Conservation (phyloP, 1,140 invertebrate genomes). For the Cherax destructor region DNA sequence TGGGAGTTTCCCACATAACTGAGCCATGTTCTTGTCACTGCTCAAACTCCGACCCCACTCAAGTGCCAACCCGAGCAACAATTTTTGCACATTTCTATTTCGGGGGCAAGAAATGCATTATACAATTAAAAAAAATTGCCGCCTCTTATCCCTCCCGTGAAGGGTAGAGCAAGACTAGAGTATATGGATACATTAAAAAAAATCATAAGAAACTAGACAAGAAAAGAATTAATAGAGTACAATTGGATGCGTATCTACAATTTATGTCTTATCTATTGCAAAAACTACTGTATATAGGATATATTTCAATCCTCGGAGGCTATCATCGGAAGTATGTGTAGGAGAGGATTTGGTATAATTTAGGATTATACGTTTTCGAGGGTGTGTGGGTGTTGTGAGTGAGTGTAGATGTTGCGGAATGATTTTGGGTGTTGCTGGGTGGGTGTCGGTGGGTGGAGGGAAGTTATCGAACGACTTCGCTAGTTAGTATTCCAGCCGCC, state of each 20-base stretch:
- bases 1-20: constrained; percentile 45
- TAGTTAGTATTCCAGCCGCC: constrained; percentile 32
- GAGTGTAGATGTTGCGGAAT: not conserved
- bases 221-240: too few species aligned
- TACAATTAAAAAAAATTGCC: too few species aligned
- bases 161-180: too few species aligned
- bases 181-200: too few species aligned
- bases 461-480: not conserved
- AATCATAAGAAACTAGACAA: too few species aligned
- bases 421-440: not conserved
- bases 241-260: too few species aligned
- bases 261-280: too few species aligned
- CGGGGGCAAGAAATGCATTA: not conserved
- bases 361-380: too few species aligned
- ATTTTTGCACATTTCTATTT: not conserved
- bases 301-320: not conserved
- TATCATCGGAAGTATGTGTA: too few species aligned
- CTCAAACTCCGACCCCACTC: constrained; percentile 32
- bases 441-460: not conserved
- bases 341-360: too few species aligned
- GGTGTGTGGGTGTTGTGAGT: not conserved
- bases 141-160: too few species aligned
- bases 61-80: not conserved
- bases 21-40: constrained; percentile 54
- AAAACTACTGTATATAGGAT: too few species aligned